Percentiles rank a stretch among this genome's conserved stretches.
Evolutionary conservation across 2,113 vertebrate genomes (phyloP).

Genomic region (Pteropus alecto): DNA sequence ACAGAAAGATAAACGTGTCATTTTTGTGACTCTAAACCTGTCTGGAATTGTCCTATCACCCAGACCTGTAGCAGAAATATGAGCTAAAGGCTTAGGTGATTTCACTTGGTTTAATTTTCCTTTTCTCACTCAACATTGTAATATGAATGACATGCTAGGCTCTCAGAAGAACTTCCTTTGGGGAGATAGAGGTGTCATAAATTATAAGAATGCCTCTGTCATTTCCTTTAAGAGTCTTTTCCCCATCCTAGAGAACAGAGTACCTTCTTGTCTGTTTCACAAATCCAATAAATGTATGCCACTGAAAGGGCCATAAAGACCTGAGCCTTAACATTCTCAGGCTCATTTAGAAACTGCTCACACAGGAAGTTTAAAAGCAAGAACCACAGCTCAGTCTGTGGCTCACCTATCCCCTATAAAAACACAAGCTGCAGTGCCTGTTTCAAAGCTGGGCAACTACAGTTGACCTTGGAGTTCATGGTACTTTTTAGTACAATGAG

Average conservation of each 20-base stretch:
- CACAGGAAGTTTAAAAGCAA: conserved; percentile 52
- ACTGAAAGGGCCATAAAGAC: neutral
- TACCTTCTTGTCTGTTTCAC: neutral
- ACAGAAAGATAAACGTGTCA: neutral
- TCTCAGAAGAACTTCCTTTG: neutral
- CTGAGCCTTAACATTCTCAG: conserved; percentile 21
- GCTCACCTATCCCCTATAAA: conserved; percentile 62
- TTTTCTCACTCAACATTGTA: neutral
- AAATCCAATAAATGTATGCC: neutral
- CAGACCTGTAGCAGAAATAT: neutral
- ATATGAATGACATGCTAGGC: neutral
- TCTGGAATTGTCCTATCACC: neutral
- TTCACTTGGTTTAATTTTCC: neutral
- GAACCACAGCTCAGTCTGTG: conserved; percentile 16
- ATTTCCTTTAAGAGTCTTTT: neutral
- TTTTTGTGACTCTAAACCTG: neutral
- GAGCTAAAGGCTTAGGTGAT: neutral
- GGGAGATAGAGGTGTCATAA: neutral
- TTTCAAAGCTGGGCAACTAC: conserved; percentile 31
- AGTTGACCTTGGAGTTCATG: conserved; percentile 35
- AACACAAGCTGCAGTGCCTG: conserved; percentile 13
- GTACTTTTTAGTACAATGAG: neutral
- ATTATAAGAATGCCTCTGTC: neutral
- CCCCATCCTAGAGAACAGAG: neutral
- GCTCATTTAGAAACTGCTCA: conserved; percentile 48